These are phyloP conservation scores for Drosophila triauraria DNA, from an alignment of 1,140 invertebrate genomes.

Conservation along the genomic window DNA sequence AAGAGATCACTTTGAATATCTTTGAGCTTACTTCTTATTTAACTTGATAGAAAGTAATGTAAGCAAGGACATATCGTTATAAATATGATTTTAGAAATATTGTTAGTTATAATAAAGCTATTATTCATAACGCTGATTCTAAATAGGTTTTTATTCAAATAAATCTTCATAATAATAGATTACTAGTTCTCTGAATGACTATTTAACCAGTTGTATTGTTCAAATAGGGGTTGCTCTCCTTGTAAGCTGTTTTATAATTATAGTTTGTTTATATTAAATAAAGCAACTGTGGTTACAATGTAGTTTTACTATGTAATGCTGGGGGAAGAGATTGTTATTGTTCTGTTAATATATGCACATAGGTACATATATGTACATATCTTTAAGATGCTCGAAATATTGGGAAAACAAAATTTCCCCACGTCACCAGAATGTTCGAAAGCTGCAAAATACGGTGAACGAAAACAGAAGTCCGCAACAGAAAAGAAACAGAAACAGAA, in stretches of 20 bases:
- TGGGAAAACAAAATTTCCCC: slow-evolving; percentile 47
- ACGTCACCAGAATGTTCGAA: slow-evolving; percentile 41
- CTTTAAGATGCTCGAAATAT: slow-evolving; percentile 16
- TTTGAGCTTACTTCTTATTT: neutral
- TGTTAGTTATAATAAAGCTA: neutral
- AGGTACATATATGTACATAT: neutral
- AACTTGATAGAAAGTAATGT: neutral
- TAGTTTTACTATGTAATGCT: neutral
- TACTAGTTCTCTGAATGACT: neutral
- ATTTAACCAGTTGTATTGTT: neutral
- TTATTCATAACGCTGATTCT: neutral
- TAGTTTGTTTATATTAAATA: neutral
- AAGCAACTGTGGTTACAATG: neutral
- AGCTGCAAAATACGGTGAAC: slow-evolving; percentile 13
- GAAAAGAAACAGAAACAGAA: slow-evolving; percentile 6
- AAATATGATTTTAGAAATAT: neutral
- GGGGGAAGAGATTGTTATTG: neutral
- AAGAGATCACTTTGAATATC: no score
- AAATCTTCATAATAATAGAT: neutral
- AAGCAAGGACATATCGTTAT: neutral
- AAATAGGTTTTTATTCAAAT: neutral
- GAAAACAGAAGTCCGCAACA: slow-evolving; percentile 2
- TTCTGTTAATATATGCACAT: neutral
- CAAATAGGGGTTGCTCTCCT: neutral
- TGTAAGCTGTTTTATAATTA: neutral